Percentiles rank a stretch among this genome's conserved stretches.
Conservation (phyloP, 2,113 vertebrate genomes). For the Amazona vittata region DNA sequence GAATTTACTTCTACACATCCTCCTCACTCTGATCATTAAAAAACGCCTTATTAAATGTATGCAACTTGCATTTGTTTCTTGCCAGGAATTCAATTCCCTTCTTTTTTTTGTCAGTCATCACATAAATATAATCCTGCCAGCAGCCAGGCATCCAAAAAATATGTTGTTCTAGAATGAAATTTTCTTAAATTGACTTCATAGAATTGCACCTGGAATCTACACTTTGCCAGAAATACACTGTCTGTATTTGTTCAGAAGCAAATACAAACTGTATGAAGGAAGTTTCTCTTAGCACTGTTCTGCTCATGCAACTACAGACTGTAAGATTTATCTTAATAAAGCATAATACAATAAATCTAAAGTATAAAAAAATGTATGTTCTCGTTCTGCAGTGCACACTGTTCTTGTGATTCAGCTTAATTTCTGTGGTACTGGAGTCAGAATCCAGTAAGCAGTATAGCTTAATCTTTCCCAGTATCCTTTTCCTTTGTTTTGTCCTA, state of each 20-base stretch:
- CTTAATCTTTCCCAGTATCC: neutral
- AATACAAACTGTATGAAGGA: neutral
- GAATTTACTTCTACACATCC: neutral
- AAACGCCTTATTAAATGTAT: neutral
- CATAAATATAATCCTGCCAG: neutral
- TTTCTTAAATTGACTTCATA: neutral
- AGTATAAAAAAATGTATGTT: neutral
- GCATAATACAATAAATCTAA: neutral
- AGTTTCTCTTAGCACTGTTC: neutral
- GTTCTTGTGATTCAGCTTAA: neutral
- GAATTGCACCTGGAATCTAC: neutral
- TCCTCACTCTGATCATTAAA: neutral
- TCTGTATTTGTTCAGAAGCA: neutral
- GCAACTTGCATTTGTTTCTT: neutral
- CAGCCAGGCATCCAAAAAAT: neutral
- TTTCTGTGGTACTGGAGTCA: neutral
- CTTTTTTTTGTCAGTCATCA: neutral
- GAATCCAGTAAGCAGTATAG: neutral
- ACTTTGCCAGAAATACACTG: neutral
- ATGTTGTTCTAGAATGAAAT: neutral
- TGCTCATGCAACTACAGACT: neutral
- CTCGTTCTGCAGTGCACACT: neutral
- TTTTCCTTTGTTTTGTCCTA: neutral
- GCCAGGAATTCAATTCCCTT: neutral
- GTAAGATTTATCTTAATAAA: neutral